Conservation (phyloP, 2,888 invertebrate species). For the Orgyia antiqua region DNA sequence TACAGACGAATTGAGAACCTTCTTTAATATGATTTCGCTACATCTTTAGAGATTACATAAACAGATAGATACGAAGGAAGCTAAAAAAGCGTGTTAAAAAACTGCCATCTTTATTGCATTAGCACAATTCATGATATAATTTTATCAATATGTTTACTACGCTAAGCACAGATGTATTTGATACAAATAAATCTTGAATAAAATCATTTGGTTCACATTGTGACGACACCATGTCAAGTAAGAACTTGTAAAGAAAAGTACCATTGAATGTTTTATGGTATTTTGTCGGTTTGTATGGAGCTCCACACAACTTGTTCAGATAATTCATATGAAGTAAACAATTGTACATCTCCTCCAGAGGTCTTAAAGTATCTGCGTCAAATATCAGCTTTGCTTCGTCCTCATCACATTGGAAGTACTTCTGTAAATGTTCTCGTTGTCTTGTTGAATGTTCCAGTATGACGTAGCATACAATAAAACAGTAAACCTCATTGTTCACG, state of each 20-base stretch:
- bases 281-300: slow-evolving; percentile 17
- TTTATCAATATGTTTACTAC: background rate
- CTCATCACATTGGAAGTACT: slow-evolving; percentile 15
- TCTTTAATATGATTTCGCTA: too few species aligned
- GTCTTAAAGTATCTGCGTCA: slow-evolving; percentile 17
- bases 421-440: background rate
- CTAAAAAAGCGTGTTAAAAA: too few species aligned
- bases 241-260: slow-evolving; percentile 31
- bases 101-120: too few species aligned
- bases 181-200: background rate
- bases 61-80: too few species aligned
- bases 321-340: slow-evolving; percentile 35
- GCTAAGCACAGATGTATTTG: background rate
- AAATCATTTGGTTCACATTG: background rate
- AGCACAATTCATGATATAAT: too few species aligned
- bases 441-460: slow-evolving; percentile 3
- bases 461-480: slow-evolving; percentile 33
- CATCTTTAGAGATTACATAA: too few species aligned
- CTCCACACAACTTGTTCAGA: slow-evolving; percentile 39
- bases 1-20: too few species aligned
- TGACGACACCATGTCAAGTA: slow-evolving; percentile 8
- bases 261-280: slow-evolving; percentile 33
- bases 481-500: slow-evolving; percentile 19
- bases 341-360: slow-evolving; percentile 31
- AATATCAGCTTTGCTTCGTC: slow-evolving; percentile 17